Percentiles rank a stretch among this genome's conserved stretches.
phyloP scores from a whole-genome alignment of 2,888 invertebrate genomes.

The Tuberolachnus salignus region DNA sequence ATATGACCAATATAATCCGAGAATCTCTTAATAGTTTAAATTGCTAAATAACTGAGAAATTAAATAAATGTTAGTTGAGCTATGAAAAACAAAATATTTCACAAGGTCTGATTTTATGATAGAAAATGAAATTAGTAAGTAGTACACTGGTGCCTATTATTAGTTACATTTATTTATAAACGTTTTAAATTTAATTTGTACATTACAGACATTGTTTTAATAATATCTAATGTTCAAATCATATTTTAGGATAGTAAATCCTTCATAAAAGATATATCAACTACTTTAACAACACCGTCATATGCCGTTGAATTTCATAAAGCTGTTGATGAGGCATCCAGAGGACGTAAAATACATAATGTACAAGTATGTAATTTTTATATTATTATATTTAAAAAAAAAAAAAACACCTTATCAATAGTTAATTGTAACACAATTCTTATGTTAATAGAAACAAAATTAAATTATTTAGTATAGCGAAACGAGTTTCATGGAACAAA shows the following conservation, averaged over 20 bases:
- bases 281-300: slow-evolving; percentile 64
- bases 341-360: slow-evolving; percentile 68
- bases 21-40: too few species aligned
- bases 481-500: too few species aligned
- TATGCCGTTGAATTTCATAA: slow-evolving; percentile 67
- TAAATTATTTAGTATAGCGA: too few species aligned
- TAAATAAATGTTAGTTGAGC: too few species aligned
- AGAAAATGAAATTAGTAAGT: too few species aligned
- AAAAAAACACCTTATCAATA: too few species aligned
- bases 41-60: too few species aligned
- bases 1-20: too few species aligned
- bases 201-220: neutral
- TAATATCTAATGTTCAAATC: slow-evolving; percentile 12
- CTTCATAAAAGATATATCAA: slow-evolving; percentile 63
- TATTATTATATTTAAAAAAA: too few species aligned
- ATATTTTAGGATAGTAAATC: slow-evolving; percentile 63
- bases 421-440: neutral
- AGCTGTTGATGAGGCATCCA: slow-evolving; percentile 67
- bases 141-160: neutral
- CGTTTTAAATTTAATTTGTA: neutral
- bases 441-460: neutral
- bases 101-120: too few species aligned
- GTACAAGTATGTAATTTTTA: slow-evolving; percentile 63
- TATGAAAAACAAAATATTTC: too few species aligned
- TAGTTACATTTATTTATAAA: neutral